Evolutionary conservation across 1,140 invertebrate species (phyloP).

Genomic region (Zaprionus capensis): DNA sequence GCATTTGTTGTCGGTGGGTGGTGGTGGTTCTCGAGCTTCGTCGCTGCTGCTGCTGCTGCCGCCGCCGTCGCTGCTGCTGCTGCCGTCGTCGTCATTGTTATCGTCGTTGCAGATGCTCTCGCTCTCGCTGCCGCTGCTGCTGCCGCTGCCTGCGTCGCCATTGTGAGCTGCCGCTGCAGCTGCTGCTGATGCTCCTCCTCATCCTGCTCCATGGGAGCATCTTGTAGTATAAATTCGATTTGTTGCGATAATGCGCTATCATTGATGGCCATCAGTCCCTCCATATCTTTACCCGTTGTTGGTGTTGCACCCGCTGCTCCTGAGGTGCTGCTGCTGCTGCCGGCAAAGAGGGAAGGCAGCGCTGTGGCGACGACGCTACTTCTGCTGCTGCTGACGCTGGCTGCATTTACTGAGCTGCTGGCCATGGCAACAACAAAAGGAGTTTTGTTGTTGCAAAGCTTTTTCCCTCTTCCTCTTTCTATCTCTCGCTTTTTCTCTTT

Average conservation of each 20-base stretch:
- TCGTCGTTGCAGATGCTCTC: slow-evolving; percentile 50
- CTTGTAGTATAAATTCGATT: slow-evolving; percentile 84
- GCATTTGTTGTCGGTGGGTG: slow-evolving; percentile 73
- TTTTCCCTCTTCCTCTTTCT: background rate
- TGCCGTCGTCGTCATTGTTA: slow-evolving; percentile 48
- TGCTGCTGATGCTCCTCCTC: slow-evolving; percentile 62
- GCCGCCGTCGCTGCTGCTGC: slow-evolving; percentile 37
- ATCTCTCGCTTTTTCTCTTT: background rate
- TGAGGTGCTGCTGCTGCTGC: slow-evolving; percentile 28
- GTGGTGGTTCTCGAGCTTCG: slow-evolving; percentile 51
- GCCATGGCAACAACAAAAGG: slow-evolving; percentile 39
- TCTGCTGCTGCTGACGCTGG: slow-evolving; percentile 19
- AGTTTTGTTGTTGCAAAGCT: background rate
- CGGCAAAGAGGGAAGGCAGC: slow-evolving; percentile 21
- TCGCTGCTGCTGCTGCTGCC: slow-evolving; percentile 32
- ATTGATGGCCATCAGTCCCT: slow-evolving; percentile 82
- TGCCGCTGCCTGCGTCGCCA: slow-evolving; percentile 32
- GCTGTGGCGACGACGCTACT: slow-evolving; percentile 8
- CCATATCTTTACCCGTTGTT: slow-evolving; percentile 66
- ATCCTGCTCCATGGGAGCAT: slow-evolving; percentile 83
- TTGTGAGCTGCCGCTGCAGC: slow-evolving; percentile 40
- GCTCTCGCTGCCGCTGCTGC: slow-evolving; percentile 32
- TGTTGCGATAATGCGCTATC: slow-evolving; percentile 84
- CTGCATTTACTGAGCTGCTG: slow-evolving; percentile 35
- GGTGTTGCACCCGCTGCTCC: slow-evolving; percentile 42